Evolutionary conservation across 2,888 invertebrate genomes (phyloP), one percentile per base, ranked within the genome.

Genomic region (Thyatira batis): DNA sequence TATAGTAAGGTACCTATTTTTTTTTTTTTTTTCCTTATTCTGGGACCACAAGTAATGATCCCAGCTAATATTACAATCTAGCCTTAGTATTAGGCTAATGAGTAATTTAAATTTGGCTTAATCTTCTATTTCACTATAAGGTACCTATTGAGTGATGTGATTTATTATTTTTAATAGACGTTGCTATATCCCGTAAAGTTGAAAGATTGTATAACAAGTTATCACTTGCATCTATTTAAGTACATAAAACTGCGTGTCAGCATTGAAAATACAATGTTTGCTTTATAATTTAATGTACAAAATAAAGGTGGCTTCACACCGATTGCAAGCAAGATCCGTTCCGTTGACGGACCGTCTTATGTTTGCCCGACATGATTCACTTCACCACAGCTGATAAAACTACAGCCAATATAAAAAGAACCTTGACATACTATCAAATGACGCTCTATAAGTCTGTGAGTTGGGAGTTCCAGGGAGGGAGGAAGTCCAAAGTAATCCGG

Each of bases 341-440:
- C 28, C 73, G 76, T 74, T 82, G 82, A 83, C 80, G 80, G 73
- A 71, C 73, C 78, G 78, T 79, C 77, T 70, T 50, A 73, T 81
- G 76, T 80, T 78, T 76, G 67, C 74, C 70, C 69, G 73, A 75
- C 79, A 76, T 83, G 82, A 84, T 85, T 82, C 82, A 83, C 78
- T 76, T 75, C 71, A 67, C 66, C 67, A 63, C 63, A 67, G 62
- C 58, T 71, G 78, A 80, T 81, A 78, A 77, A 68, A 70, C 57
- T 53, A 27, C 55, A 50, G 60, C 72, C 72, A 73, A 45, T 46
- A 20, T 50, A 58, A 13, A 23, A 2, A 54, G 72, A 71, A 55
- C 74, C 58, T 51, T 58, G 33, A 49, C 27, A 57, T 57, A 57
- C 56, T 56, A 61, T 58, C 46, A 50, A 33, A 54, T 52, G 39